Evolutionary conservation across 2,113 vertebrate species (phyloP), one percentile per base, ranked within the genome.

Genomic region (Sebastes schlegelii): DNA sequence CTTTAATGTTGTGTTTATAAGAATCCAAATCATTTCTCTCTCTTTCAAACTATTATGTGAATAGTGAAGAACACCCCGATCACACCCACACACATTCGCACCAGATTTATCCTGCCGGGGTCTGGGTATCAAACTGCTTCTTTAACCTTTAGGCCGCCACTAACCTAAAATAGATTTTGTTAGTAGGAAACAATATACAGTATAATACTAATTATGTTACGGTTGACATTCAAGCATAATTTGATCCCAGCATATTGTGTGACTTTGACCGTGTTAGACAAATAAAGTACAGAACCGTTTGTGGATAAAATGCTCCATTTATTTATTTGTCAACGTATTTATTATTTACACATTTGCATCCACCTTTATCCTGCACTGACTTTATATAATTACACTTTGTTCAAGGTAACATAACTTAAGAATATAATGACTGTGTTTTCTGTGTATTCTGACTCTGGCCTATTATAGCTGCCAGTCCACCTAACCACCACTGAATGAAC

Each of bases 311-410:
- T 91, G 84, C 88, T 91, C 71, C 74, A 91, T 95, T 95, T 95
- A 94, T 95, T 95, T 91, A 70, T 93, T 84, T 95, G 85, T 91
- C 88, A 94, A 91, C 66, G 89, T 87, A 83, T 92, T 93, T 89
- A 76, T 89, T 95, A 95, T 95, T 94, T 95, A 96, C 94, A 96
- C 79, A 91, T 91, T 80, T 89, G 40, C 73, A 86, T 82, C 85
- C 80, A 86, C 84, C 76, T 85, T 80, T 86, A 88, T 91, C 68
- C 69, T 88, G 89, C 88, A 87, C 62, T 90, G 61, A 87, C 60
- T 86, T 79, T 73, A 87, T 87, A 84, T 83, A 92, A 87, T 92
- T 86, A 91, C 88, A 92, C 79, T 87, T 90, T 84, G 80, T 85
- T 83, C 62, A 92, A 90, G 66, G 82, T 90, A 88, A 93, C 77